Evolutionary conservation across 2,113 vertebrate species (phyloP), one percentile per base, ranked within the genome.

Genomic region (Calyptommatus sinebrachiatus): DNA sequence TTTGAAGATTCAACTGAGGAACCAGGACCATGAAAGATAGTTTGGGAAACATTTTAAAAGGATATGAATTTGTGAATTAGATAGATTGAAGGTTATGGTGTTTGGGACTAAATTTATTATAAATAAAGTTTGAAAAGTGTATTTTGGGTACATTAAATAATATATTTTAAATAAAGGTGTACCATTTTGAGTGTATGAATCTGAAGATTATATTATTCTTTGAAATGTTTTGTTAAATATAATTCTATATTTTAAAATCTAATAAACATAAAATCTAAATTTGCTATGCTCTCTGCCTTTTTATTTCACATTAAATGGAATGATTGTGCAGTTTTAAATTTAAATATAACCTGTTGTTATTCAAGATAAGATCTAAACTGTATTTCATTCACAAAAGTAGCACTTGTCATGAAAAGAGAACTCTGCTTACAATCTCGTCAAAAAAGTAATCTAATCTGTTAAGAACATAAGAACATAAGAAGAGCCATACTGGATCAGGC

Each of bases 131-230:
- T 92, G 88, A 82, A 90, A 86, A 75, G 91, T 89, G 87, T 92
- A 90, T 90, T 94, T 86, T 66, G 85, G 89, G 88, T 93, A 92
- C 91, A 89, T 92, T 94, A 93, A 95, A 76, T 95, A 95, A 95
- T 95, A 95, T 95, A 95, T 95, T 95, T 94, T 87, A 50, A 91
- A 91, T 91, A 91, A 91, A 89, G 90, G 85, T 93, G 89, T 95
- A 92, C 88, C 93, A 94, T 92, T 94, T 89, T 90, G 73, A 94
- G 92, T 93, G 71, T 88, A 90, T 93, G 82, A 94, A 90, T 86
- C 26, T 71, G 80, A 92, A 92, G 74, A 96, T 96, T 96, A 94
- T 96, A 95, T 95, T 96, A 95, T 94, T 92, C 93, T 94, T 95
- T 94, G 91, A 90, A 93, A 92, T 92, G 88, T 94, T 77, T 73